Percentiles rank a stretch among this genome's conserved stretches.
Conservation (phyloP, 2,888 invertebrate species). For the Alviniconcha strummeri region DNA sequence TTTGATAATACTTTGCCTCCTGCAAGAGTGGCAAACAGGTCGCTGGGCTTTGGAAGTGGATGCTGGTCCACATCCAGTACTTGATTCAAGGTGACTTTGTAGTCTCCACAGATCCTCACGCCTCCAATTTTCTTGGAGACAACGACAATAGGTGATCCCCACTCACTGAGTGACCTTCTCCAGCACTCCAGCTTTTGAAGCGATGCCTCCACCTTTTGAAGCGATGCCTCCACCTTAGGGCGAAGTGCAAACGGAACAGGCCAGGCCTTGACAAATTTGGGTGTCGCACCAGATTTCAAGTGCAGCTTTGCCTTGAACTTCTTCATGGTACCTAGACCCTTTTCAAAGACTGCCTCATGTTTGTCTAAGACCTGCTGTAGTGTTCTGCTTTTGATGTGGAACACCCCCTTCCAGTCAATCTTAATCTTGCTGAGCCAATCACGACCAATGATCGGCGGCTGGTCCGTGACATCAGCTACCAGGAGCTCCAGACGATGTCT, state of each 20-base stretch:
- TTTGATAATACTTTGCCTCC: conserved; percentile 42
- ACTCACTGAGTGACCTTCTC: too few species aligned
- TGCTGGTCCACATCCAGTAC: conserved; percentile 57
- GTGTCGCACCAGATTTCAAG: too few species aligned
- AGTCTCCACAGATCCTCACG: conserved; percentile 54
- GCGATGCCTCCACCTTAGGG: conserved; percentile 34
- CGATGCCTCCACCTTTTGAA: conserved; percentile 5
- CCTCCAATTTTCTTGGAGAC: conserved; percentile 35
- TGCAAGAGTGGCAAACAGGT: conserved; percentile 51
- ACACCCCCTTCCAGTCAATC: too few species aligned
- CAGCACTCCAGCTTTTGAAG: conserved; percentile 23
- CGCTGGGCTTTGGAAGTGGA: conserved; percentile 51
- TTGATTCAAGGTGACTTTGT: conserved; percentile 52
- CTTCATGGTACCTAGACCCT: too few species aligned
- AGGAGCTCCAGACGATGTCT: too few species aligned
- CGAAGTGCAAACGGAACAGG: conserved; percentile 42
- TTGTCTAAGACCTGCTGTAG: too few species aligned
- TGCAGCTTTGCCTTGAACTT: too few species aligned
- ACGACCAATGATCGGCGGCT: too few species aligned
- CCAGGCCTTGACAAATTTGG: conserved; percentile 48
- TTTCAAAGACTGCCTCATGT: too few species aligned
- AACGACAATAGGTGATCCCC: conserved; percentile 44
- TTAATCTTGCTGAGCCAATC: too few species aligned
- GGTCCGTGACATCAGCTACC: too few species aligned
- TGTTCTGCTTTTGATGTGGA: too few species aligned